Evolutionary conservation across 2,888 invertebrate genomes (phyloP), one percentile per base, ranked within the genome.

Genomic region (Abscondita cerata): DNA sequence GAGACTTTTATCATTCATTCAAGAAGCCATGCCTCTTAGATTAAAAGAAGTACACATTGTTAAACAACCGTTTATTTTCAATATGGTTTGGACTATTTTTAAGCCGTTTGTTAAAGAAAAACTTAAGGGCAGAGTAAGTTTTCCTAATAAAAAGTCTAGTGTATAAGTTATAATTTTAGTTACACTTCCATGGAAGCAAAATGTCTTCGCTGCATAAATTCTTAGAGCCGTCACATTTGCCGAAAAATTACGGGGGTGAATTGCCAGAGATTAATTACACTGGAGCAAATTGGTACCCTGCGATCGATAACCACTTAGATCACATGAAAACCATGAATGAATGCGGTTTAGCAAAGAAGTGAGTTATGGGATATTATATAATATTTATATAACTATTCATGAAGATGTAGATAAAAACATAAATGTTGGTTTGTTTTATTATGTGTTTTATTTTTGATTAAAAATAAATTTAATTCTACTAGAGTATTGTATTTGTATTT

Each of bases 21-120:
- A 94, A 80, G 92, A 93, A 60, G 93, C 93, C 0, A 91, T 93
- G 91, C 93, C 93, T 1, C 78, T 93, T 52, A 85, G 93, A 59
- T 82, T 93, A 70, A 93, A 92, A 79, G 92, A 93, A 81, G 89
- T 93, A 9, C 93, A 94, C 80, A 89, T 93, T 75, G 91, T 94
- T 2, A 92, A 92, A 75, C 89, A 94, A 74, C 93, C 94, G 0
- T 90, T 89, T 81, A 81, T 93, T 65, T 94, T 94, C 82, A 92
- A 89, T 75, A 85, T 92, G 80, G 92, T 93, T 1, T 94, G 93
- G 93, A 82, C 85, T 51, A 86, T 93, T 78, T 93, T 93, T 83
- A 93, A 92, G 80, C 93, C 92, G 5, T 89, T 93, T 76, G 87
- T 93, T 70, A 85, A 85, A 68, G 90, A 91, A 71, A 94, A 94